Evolutionary conservation across 2,113 vertebrate genomes (phyloP).

Genomic region (Cheilinus undulatus): DNA sequence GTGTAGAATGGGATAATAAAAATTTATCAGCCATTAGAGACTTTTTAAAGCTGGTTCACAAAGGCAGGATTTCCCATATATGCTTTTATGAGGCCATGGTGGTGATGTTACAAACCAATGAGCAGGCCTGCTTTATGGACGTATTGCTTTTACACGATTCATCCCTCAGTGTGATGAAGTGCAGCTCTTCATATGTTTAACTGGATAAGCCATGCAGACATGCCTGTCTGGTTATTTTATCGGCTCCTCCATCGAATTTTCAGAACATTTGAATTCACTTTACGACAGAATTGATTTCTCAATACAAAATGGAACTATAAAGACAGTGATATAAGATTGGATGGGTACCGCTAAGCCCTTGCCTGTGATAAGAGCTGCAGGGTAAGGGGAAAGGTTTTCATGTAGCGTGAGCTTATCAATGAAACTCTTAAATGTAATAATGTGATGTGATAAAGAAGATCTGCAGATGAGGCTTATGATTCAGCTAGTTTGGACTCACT

Average conservation of each 20-base stretch:
- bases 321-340: background rate
- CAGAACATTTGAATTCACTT: background rate
- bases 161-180: background rate
- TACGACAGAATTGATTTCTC: background rate
- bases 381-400: background rate
- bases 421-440: background rate
- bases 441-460: background rate
- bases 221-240: background rate
- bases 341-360: background rate
- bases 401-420: background rate
- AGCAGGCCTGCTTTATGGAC: background rate
- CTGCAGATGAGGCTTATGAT: too few species aligned
- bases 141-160: constrained; percentile 10
- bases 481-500: too few species aligned
- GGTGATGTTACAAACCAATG: background rate
- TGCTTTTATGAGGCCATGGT: background rate
- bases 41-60: background rate
- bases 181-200: background rate
- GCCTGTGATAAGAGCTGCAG: background rate
- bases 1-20: too few species aligned
- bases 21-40: too few species aligned
- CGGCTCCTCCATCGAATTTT: background rate
- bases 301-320: background rate
- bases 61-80: background rate
- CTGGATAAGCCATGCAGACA: background rate